Conservation (phyloP, 2,113 vertebrate species). For the Pipra filicauda region DNA sequence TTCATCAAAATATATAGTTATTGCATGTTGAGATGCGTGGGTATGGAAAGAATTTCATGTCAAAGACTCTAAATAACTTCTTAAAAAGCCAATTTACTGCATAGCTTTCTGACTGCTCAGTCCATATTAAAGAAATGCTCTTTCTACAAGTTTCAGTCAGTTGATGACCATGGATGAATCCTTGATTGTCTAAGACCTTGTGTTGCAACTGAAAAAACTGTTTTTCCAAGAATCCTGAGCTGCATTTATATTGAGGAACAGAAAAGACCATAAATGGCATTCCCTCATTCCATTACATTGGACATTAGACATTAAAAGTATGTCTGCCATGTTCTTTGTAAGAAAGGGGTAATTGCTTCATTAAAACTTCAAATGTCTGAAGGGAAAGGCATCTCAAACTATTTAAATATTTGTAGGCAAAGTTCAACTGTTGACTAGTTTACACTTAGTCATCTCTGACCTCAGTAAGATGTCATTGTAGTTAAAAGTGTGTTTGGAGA, state of each 20-base stretch:
- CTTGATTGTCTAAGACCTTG: background rate
- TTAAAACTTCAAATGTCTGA: background rate
- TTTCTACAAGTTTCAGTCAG: background rate
- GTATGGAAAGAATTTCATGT: background rate
- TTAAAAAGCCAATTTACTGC: background rate
- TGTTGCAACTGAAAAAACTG: background rate
- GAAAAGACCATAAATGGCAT: background rate
- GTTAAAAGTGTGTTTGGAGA: slow-evolving; percentile 13
- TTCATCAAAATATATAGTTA: background rate
- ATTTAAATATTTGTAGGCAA: background rate
- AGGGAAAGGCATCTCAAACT: background rate
- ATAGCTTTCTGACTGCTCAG: background rate
- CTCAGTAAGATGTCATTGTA: background rate
- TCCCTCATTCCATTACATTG: background rate
- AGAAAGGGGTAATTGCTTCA: background rate
- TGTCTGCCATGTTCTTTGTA: background rate
- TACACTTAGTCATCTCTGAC: background rate
- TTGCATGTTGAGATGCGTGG: background rate
- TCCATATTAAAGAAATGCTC: background rate
- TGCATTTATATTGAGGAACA: background rate
- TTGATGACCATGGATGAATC: background rate
- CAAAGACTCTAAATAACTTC: background rate
- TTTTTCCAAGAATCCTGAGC: background rate
- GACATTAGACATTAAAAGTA: background rate
- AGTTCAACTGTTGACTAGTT: background rate